A percentile compares a stretch with the other conserved stretches of the same genome.
Conservation (phyloP, 2,113 vertebrate genomes). For the Dipodomys merriami region DNA sequence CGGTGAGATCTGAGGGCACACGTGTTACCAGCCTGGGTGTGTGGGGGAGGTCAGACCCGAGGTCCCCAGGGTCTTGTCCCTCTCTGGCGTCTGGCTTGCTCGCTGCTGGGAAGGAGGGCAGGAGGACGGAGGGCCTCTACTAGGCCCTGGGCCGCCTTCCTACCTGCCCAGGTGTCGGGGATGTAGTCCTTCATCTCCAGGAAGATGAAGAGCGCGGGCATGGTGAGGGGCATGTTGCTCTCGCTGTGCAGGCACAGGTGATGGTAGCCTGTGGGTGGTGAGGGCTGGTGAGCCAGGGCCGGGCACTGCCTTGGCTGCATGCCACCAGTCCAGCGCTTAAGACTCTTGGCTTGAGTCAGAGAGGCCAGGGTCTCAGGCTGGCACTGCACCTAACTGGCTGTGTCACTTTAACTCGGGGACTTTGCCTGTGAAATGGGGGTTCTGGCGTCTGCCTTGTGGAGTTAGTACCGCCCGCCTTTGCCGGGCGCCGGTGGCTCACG, state of each 20-base stretch:
- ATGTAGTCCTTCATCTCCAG: slow-evolving; percentile 98
- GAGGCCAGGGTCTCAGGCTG: not conserved
- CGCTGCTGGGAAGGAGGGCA: too few species aligned
- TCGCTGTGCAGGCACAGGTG: slow-evolving; percentile 95
- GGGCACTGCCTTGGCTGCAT: not conserved
- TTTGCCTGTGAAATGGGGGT: not conserved
- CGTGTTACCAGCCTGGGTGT: too few species aligned
- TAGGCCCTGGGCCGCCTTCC: not conserved
- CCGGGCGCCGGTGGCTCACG: too few species aligned
- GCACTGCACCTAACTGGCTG: too few species aligned
- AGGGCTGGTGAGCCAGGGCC: not conserved
- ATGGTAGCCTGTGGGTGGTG: slow-evolving; percentile 91
- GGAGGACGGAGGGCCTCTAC: not conserved
- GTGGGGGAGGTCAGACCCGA: too few species aligned
- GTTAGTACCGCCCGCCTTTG: too few species aligned
- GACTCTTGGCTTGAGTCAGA: not conserved
- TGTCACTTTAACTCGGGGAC: not conserved
- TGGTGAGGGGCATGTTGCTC: slow-evolving; percentile 95
- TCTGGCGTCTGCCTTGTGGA: too few species aligned
- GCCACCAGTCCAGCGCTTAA: not conserved
- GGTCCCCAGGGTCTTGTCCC: not conserved
- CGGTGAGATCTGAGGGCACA: slow-evolving; percentile 79
- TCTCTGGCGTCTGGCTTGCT: not conserved
- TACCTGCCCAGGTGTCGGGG: slow-evolving; percentile 96
- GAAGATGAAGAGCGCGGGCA: slow-evolving; percentile 95